These are phyloP conservation scores for Meta bourneti DNA, from an alignment of 2,888 invertebrate genomes.

Conservation along the genomic window DNA sequence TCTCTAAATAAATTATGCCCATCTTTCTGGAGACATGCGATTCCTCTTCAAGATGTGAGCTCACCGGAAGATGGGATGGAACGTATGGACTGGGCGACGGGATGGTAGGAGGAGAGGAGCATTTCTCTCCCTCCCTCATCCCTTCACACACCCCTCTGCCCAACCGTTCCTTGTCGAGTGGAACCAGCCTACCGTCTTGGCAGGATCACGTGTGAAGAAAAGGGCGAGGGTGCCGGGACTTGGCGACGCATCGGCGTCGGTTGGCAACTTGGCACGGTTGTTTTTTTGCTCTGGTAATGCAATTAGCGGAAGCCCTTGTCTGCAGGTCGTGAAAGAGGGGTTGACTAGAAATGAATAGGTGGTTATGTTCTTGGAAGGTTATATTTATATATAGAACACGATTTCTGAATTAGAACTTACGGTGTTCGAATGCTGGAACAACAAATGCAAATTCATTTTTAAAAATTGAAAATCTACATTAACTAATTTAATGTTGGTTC, in stretches of 20 bases:
- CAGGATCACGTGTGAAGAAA: constrained; percentile 38
- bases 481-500: too few relatives aligned
- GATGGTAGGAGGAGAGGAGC: constrained; percentile 20
- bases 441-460: too few relatives aligned
- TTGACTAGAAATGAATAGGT: too few relatives aligned
- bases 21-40: background rate
- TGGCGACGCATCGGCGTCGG: background rate
- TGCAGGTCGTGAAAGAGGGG: background rate
- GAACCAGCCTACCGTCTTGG: constrained; percentile 60
- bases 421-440: too few relatives aligned
- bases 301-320: background rate
- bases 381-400: too few relatives aligned
- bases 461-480: too few relatives aligned
- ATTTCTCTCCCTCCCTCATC: constrained; percentile 20
- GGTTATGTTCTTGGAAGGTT: too few relatives aligned
- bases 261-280: constrained; percentile 1
- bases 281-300: background rate
- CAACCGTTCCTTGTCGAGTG: constrained; percentile 39
- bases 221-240: background rate
- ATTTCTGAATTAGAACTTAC: too few relatives aligned
- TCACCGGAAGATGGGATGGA: constrained; percentile 5
- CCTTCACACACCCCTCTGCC: constrained; percentile 34
- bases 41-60: constrained; percentile 13
- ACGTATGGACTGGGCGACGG: background rate
- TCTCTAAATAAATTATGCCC: constrained; percentile 23